A percentile compares a stretch with the other conserved stretches of the same genome.
Conservation (phyloP, 2,113 vertebrate species). For the Enhydra lutris region DNA sequence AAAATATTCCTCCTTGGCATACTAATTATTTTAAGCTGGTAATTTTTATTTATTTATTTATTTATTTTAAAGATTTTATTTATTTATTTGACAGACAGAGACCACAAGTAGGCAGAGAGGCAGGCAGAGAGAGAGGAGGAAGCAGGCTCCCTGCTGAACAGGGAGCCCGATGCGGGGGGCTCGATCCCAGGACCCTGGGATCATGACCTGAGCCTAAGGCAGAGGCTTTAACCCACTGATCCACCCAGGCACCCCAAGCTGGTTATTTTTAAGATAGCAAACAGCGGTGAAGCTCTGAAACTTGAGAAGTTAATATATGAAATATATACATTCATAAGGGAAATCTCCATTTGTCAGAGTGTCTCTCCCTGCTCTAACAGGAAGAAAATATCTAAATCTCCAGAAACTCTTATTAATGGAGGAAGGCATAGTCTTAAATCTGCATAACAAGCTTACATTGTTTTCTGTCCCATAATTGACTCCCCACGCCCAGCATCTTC, state of each 20-base stretch:
- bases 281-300: neutral
- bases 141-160: too few relatives aligned
- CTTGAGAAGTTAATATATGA: neutral
- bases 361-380: neutral
- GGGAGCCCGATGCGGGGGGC: too few relatives aligned
- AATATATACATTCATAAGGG: neutral
- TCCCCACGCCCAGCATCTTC: neutral
- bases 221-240: too few relatives aligned
- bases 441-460: neutral
- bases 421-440: neutral
- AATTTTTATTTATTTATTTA: neutral
- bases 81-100: too few relatives aligned
- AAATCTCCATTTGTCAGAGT: neutral
- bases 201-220: too few relatives aligned
- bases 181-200: too few relatives aligned
- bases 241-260: neutral
- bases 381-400: neutral
- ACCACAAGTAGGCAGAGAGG: too few relatives aligned
- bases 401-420: neutral
- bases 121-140: too few relatives aligned
- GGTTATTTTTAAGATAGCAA: neutral
- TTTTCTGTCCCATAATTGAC: neutral
- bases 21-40: neutral
- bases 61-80: too few relatives aligned
- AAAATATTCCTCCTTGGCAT: neutral